These are phyloP conservation scores for Elysia crispata DNA, from an alignment of 2,888 invertebrate genomes.

Conservation along the genomic window DNA sequence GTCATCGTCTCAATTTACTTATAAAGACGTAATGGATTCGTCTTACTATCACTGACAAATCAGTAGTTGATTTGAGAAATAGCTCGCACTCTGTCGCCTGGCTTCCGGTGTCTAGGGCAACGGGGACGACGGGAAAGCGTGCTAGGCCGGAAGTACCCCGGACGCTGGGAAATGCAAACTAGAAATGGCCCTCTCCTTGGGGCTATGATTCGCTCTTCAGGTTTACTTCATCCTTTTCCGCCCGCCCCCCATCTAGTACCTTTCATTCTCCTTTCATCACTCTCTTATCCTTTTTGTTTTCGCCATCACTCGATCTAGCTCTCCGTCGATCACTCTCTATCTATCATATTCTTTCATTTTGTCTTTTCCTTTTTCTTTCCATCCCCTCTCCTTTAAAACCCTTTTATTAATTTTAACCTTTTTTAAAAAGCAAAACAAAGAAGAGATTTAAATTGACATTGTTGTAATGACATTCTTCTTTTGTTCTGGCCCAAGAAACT, in stretches of 20 bases:
- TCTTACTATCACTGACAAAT: slow-evolving; percentile 47
- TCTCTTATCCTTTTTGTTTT: background rate
- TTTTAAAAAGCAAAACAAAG: background rate
- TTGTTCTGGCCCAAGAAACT: slow-evolving; percentile 36
- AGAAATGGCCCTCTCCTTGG: slow-evolving; percentile 44
- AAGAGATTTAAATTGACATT: slow-evolving; percentile 36
- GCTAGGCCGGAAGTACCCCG: slow-evolving; percentile 46
- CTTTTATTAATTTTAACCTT: background rate
- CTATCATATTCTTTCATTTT: background rate
- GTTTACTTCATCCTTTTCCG: slow-evolving; percentile 41
- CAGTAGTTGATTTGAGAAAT: slow-evolving; percentile 49
- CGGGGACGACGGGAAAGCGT: slow-evolving; percentile 45
- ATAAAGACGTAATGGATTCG: slow-evolving; percentile 50
- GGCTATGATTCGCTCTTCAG: slow-evolving; percentile 46
- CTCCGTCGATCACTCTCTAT: too few species aligned
- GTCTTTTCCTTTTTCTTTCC: background rate
- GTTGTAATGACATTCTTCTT: slow-evolving; percentile 1
- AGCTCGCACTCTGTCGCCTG: slow-evolving; percentile 46
- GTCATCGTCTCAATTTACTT: slow-evolving; percentile 50
- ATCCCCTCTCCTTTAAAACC: background rate
- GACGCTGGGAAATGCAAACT: slow-evolving; percentile 48
- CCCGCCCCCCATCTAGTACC: background rate
- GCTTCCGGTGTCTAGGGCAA: slow-evolving; percentile 45
- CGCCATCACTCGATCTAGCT: background rate
- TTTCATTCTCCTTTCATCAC: slow-evolving; percentile 6